A percentile compares a stretch with the other conserved stretches of the same genome.
phyloP scores from a whole-genome alignment of 2,888 invertebrate species.

The Ochropleura leucogaster region DNA sequence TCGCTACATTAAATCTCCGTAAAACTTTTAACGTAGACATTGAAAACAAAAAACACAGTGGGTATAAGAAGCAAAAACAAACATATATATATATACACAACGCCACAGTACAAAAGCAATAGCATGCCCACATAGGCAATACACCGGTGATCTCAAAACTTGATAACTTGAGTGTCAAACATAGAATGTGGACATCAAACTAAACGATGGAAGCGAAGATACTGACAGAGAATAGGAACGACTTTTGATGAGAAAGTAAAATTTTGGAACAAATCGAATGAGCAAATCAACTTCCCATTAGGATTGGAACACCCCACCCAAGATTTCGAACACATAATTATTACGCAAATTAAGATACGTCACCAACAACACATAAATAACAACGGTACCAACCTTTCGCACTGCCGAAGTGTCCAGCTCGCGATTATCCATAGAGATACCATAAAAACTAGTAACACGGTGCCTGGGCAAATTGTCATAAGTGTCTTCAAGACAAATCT shows the following conservation, averaged over 20 bases:
- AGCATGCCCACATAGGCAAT: constrained; percentile 87
- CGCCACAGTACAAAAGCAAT: constrained; percentile 88
- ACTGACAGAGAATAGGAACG: constrained; percentile 70
- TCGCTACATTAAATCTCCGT: constrained; percentile 79
- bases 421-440: constrained; percentile 99
- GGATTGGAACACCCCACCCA: constrained; percentile 46
- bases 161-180: constrained; percentile 72
- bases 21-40: constrained; percentile 76
- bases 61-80: constrained; percentile 83
- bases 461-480: constrained; percentile 99
- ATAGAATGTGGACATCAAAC: constrained; percentile 74
- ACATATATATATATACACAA: constrained; percentile 81
- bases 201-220: constrained; percentile 80
- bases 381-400: constrained; percentile 96
- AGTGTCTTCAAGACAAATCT: constrained; percentile 98
- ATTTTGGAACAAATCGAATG: constrained; percentile 61
- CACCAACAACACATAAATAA: constrained; percentile 68
- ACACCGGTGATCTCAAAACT: constrained; percentile 78
- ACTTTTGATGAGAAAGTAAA: constrained; percentile 54
- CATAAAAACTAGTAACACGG: constrained; percentile 99
- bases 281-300: constrained; percentile 60
- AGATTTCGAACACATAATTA: constrained; percentile 54
- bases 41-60: constrained; percentile 81
- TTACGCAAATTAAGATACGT: constrained; percentile 65
- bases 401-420: constrained; percentile 99